phyloP scores from a whole-genome alignment of 2,113 vertebrate species.

The Brachyistius frenatus region DNA sequence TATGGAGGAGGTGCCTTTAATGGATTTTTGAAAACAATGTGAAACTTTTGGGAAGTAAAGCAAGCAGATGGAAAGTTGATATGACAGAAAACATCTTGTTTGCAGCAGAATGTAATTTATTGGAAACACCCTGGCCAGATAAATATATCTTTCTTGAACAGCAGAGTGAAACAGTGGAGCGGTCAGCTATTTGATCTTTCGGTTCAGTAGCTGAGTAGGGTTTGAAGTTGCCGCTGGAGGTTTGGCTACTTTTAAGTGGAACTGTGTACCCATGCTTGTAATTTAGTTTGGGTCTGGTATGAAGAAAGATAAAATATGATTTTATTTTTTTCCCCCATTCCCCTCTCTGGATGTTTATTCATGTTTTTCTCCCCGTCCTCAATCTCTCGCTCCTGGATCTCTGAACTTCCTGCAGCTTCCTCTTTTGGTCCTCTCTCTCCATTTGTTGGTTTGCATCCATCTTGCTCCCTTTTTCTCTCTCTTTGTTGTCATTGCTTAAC shows the following conservation, averaged over 20 bases:
- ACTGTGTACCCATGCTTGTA: conserved; percentile 57
- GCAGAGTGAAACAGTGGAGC: conserved; percentile 26
- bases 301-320: conserved; percentile 35
- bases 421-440: neutral
- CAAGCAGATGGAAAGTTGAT: neutral
- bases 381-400: conserved; percentile 14
- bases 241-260: conserved; percentile 53
- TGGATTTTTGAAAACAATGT: neutral
- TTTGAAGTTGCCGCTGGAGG: conserved; percentile 51
- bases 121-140: neutral
- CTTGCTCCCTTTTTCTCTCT: neutral
- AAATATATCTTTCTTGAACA: conserved; percentile 15
- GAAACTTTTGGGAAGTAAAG: neutral
- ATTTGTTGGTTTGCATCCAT: conserved; percentile 10
- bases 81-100: neutral
- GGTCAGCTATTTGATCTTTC: conserved; percentile 53
- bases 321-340: neutral
- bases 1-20: too few relatives aligned
- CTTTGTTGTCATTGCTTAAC: neutral
- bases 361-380: conserved; percentile 10
- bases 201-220: conserved; percentile 41
- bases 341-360: conserved; percentile 1
- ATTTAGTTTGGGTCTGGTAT: conserved; percentile 42
- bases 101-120: conserved; percentile 20
- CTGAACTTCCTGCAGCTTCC: conserved; percentile 7